Evolutionary conservation across 2,888 invertebrate genomes (phyloP).

Genomic region (Drosophila atroscutellata): DNA sequence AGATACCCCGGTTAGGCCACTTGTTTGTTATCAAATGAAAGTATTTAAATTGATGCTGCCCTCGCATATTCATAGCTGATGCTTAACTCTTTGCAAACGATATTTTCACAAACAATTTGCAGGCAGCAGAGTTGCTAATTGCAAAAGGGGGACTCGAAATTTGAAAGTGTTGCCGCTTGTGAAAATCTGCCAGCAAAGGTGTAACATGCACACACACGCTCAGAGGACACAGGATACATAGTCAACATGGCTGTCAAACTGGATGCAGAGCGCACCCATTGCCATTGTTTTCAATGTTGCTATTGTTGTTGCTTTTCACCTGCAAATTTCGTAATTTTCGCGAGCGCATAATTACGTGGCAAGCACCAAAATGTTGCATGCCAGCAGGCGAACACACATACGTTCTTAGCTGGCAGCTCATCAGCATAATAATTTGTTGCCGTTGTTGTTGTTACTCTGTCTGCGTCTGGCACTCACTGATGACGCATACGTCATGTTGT

Average conservation of each 20-base stretch:
- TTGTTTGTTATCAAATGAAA: constrained; percentile 75
- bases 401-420: background rate
- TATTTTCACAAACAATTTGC: constrained; percentile 73
- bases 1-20: constrained; percentile 56
- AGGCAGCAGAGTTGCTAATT: constrained; percentile 63
- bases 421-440: constrained; percentile 24
- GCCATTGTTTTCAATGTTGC: constrained; percentile 33
- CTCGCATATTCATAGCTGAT: constrained; percentile 51
- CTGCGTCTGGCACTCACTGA: constrained; percentile 57
- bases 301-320: constrained; percentile 54
- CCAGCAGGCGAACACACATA: constrained; percentile 38
- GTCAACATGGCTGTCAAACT: constrained; percentile 42
- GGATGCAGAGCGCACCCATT: constrained; percentile 48
- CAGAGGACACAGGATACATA: constrained; percentile 49
- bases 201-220: constrained; percentile 43
- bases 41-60: constrained; percentile 63
- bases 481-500: constrained; percentile 76
- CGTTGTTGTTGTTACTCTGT: constrained; percentile 8
- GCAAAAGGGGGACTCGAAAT: constrained; percentile 54
- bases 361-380: constrained; percentile 56
- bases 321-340: constrained; percentile 67
- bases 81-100: constrained; percentile 17
- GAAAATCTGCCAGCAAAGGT: constrained; percentile 35
- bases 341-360: constrained; percentile 76
- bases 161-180: constrained; percentile 40